Evolutionary conservation across 2,888 invertebrate species (phyloP), one percentile per base, ranked within the genome.

Genomic region (Leucoma salicis): DNA sequence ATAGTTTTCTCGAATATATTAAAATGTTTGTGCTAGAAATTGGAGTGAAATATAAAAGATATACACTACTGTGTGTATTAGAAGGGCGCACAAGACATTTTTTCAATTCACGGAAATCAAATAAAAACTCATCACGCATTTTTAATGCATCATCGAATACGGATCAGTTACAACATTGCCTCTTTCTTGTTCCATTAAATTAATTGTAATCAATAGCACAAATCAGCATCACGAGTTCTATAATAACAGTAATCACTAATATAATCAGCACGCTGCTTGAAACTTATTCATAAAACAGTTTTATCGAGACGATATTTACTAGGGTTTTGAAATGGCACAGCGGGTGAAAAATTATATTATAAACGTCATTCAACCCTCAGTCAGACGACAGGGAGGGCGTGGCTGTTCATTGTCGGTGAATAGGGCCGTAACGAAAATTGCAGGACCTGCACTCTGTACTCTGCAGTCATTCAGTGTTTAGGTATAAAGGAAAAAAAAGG

Each of bases 381-480:
- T 13, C 45, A 27, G 49, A 46, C 54, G 42, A 43, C 49, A 39
- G 60, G 53, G 44, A 54, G 54, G 63, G 65, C 58, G 58, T 44
- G 42, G 42, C 66, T 72, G 75, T 80, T 80, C 74, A 80, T 69
- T 40, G 41, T 46, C 13, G 16, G 53, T 75, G 63, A 75, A 79
- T 76, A 68, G 70, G 54, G 55, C 65, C 59, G 70, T 72, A 66
- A 68, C 74, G 45, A 69, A 72, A 78, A 76, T 75, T 73, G 72
- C 66, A 73, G 58, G 56, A 69, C 63, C 60, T 63, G 52, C 52
- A 42, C 46, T 41, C 49, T 40, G 49, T 31, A 57, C 55, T 60
- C 57, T 44, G 42, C 47, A 46, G 36, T 29, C 47, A 45, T 46
- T 43, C 31, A 16, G 36, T 39, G 46, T 46, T 48, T 42, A 42